These are phyloP conservation scores for Cichlasoma orientale DNA, from an alignment of 2,797 vertebrate genomes.

Conservation along the genomic window DNA sequence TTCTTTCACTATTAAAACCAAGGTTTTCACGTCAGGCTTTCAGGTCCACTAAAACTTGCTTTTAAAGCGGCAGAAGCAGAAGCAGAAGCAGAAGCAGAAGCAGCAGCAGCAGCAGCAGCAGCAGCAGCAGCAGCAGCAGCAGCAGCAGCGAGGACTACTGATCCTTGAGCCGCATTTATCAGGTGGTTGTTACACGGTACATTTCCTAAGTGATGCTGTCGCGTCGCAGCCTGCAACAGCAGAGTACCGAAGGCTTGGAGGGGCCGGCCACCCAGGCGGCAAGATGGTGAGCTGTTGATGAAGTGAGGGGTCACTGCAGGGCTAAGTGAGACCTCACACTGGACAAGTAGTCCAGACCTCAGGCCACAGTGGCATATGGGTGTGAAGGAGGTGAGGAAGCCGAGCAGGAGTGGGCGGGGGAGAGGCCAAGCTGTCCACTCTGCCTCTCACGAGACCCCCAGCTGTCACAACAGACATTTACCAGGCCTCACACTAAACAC, in stretches of 20 bases:
- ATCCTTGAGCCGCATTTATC: conserved; percentile 21
- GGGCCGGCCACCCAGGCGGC: conserved; percentile 63
- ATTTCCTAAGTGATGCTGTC: conserved; percentile 37
- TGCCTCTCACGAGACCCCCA: conserved; percentile 69
- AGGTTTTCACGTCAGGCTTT: neutral
- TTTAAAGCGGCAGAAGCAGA: neutral
- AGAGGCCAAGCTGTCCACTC: conserved; percentile 62
- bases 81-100: no score
- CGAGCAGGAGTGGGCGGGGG: neutral
- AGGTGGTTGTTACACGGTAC: conserved; percentile 35
- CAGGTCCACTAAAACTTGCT: neutral
- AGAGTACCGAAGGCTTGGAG: neutral
- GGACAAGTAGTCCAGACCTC: conserved; percentile 69
- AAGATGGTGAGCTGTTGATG: conserved; percentile 54
- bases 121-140: neutral
- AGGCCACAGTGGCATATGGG: conserved; percentile 71
- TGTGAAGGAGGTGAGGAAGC: conserved; percentile 69
- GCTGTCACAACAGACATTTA: conserved; percentile 85
- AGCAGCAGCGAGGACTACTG: neutral
- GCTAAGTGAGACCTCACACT: conserved; percentile 76
- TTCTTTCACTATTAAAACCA: neutral
- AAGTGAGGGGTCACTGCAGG: conserved; percentile 68
- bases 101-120: no score
- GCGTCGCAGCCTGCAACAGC: conserved; percentile 8
- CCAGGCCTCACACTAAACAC: conserved; percentile 77